Evolutionary conservation across 2,113 vertebrate genomes (phyloP).

Genomic region (Psittacula cyanocephala): DNA sequence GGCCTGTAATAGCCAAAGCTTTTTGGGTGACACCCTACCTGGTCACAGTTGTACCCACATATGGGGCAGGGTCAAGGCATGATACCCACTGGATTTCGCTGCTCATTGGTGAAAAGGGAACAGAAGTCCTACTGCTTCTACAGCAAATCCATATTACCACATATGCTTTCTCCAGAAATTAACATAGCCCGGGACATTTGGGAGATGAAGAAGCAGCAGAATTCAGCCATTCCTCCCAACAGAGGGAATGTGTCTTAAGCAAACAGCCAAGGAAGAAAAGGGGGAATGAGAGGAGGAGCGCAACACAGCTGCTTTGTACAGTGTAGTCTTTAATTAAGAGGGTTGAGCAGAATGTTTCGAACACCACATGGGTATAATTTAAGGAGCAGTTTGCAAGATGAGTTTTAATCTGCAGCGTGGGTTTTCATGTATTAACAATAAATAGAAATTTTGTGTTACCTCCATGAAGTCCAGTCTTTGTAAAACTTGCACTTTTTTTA

Average conservation of each 20-base stretch:
- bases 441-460: not conserved
- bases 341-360: not conserved
- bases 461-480: not conserved
- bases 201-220: not conserved
- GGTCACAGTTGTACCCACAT: not conserved
- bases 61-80: too few species aligned
- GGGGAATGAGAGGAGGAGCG: not conserved
- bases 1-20: not conserved
- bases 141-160: not conserved
- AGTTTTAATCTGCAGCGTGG: not conserved
- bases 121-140: not conserved
- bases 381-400: conserved; percentile 2
- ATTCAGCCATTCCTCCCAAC: not conserved
- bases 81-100: not conserved
- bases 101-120: not conserved
- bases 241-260: not conserved
- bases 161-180: not conserved
- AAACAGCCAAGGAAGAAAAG: not conserved
- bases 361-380: conserved; percentile 1
- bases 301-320: not conserved
- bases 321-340: conserved; percentile 27
- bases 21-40: not conserved
- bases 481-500: not conserved
- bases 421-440: conserved; percentile 14
- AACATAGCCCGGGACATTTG: not conserved